A percentile compares a stretch with the other conserved stretches of the same genome.
phyloP scores from a whole-genome alignment of 2,113 vertebrate species.

The Sinocyclocheilus grahami region DNA sequence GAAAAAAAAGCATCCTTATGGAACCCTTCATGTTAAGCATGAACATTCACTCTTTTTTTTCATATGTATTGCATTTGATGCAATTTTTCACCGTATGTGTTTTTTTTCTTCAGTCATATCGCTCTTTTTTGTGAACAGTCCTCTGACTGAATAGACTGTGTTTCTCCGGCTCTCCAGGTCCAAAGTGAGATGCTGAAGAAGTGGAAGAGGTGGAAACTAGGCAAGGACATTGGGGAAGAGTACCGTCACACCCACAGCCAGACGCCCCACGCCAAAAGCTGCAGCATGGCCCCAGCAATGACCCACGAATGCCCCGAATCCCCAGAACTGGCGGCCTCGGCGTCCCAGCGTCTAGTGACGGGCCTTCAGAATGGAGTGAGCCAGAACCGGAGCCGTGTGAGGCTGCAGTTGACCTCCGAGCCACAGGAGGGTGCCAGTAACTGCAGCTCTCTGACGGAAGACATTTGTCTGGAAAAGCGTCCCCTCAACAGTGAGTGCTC shows the following conservation, averaged over 20 bases:
- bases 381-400: constrained; percentile 30
- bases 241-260: constrained; percentile 82
- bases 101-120: neutral
- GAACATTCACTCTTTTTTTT: neutral
- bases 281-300: constrained; percentile 55
- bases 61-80: neutral
- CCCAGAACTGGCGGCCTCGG: constrained; percentile 50
- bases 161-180: constrained; percentile 73
- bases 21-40: neutral
- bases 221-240: constrained; percentile 83
- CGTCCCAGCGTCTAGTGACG: constrained; percentile 74
- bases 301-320: constrained; percentile 54
- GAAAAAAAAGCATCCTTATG: neutral
- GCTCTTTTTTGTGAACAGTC: neutral
- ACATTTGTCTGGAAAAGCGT: constrained; percentile 66
- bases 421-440: constrained; percentile 54
- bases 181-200: constrained; percentile 86
- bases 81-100: neutral
- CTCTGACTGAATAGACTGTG: neutral
- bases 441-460: constrained; percentile 57
- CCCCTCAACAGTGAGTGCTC: constrained; percentile 65
- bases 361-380: constrained; percentile 68
- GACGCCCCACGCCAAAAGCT: constrained; percentile 60
- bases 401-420: constrained; percentile 50
- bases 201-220: constrained; percentile 88